Conservation (phyloP, 2,888 invertebrate species). For the Tortrix viridana region DNA sequence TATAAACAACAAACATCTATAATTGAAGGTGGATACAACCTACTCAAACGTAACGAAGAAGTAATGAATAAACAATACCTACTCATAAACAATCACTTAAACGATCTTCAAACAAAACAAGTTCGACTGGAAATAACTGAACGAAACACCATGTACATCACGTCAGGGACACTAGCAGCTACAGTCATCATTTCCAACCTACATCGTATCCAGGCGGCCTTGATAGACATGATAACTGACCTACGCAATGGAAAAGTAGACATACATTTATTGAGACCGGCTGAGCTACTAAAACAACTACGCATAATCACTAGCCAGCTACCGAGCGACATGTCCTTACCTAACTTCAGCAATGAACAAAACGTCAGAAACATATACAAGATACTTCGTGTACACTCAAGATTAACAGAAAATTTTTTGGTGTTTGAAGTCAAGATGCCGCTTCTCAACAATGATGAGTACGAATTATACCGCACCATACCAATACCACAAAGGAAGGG, state of each 20-base stretch:
- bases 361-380: background rate
- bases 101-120: background rate
- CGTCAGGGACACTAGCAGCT: background rate
- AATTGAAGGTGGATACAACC: conserved; percentile 14
- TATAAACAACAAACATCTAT: conserved; percentile 31
- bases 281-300: conserved; percentile 21
- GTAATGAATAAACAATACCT: conserved; percentile 21
- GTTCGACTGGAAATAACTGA: background rate
- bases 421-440: conserved; percentile 2
- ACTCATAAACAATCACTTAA: conserved; percentile 9
- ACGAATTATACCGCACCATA: conserved; percentile 2
- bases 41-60: conserved; percentile 10
- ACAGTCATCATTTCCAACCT: background rate
- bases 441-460: background rate
- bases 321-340: conserved; percentile 21
- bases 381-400: background rate
- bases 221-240: conserved; percentile 11
- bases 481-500: background rate
- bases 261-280: conserved; percentile 15
- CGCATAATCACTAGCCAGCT: conserved; percentile 20
- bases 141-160: background rate
- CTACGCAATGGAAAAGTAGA: conserved; percentile 27
- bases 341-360: background rate
- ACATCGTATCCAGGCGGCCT: conserved; percentile 2
- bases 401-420: background rate